These are phyloP conservation scores for Megalops cyprinoides DNA, from an alignment of 2,797 vertebrate genomes.

Conservation along the genomic window DNA sequence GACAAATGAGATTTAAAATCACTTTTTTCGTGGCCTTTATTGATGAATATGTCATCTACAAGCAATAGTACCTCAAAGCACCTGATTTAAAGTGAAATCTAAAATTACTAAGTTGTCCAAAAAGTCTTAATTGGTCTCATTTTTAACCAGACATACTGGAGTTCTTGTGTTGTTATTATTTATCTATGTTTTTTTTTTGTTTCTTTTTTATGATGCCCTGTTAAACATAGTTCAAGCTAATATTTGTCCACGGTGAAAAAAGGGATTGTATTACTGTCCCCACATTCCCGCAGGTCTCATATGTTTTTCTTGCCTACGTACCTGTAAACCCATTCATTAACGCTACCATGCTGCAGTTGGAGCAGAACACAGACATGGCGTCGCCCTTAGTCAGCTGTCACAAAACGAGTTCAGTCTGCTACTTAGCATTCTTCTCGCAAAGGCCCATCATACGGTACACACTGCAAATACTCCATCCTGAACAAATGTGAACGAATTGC, in stretches of 20 bases:
- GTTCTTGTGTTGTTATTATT: conserved; percentile 50
- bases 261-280: conserved; percentile 58
- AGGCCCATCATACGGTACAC: conserved; percentile 38
- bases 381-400: conserved; percentile 52
- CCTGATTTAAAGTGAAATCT: conserved; percentile 33
- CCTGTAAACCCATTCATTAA: conserved; percentile 52
- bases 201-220: conserved; percentile 51
- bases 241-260: conserved; percentile 45
- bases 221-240: conserved; percentile 57
- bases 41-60: neutral
- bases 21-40: neutral
- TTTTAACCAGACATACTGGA: conserved; percentile 35
- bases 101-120: conserved; percentile 21
- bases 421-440: conserved; percentile 25
- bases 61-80: neutral
- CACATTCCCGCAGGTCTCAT: conserved; percentile 47
- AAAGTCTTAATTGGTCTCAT: conserved; percentile 25
- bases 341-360: conserved; percentile 39
- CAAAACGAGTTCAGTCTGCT: conserved; percentile 47
- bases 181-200: conserved; percentile 42
- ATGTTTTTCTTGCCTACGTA: conserved; percentile 59
- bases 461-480: neutral
- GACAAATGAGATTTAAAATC: conserved; percentile 41
- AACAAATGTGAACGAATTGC: neutral
- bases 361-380: conserved; percentile 57